A percentile compares a stretch with the other conserved stretches of the same genome.
Conservation (phyloP, 2,888 invertebrate genomes). For the Plebejus melissa region DNA sequence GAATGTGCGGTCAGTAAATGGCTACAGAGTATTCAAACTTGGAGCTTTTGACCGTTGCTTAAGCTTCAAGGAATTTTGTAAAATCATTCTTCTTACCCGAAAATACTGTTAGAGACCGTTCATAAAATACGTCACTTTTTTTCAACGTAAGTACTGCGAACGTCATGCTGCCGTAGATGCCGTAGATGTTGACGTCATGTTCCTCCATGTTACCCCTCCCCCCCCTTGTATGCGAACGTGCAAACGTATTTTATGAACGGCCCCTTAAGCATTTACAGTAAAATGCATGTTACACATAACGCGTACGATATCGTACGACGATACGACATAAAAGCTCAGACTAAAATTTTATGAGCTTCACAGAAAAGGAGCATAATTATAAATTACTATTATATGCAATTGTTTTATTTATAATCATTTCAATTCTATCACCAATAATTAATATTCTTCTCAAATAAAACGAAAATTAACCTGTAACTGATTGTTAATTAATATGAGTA, state of each 20-base stretch:
- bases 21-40: slow-evolving; percentile 3
- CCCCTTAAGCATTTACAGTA: too few relatives aligned
- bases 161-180: too few relatives aligned
- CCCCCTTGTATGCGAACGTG: too few relatives aligned
- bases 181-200: too few relatives aligned
- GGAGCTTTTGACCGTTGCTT: not conserved
- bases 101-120: not conserved
- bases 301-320: too few relatives aligned
- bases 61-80: not conserved
- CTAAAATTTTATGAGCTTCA: not conserved
- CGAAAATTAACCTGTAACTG: not conserved
- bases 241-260: too few relatives aligned
- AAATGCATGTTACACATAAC: too few relatives aligned
- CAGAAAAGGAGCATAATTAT: not conserved
- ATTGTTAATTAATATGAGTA: slow-evolving; percentile 26
- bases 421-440: too few relatives aligned
- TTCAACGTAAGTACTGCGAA: too few relatives aligned
- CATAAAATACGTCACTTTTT: too few relatives aligned
- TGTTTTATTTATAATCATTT: too few relatives aligned
- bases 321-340: not conserved
- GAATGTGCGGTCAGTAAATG: slow-evolving; percentile 17
- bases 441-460: not conserved
- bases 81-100: not conserved
- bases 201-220: too few relatives aligned
- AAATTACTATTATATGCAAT: not conserved